phyloP scores from a whole-genome alignment of 2,797 vertebrate genomes.

The Apodemus agrarius region DNA sequence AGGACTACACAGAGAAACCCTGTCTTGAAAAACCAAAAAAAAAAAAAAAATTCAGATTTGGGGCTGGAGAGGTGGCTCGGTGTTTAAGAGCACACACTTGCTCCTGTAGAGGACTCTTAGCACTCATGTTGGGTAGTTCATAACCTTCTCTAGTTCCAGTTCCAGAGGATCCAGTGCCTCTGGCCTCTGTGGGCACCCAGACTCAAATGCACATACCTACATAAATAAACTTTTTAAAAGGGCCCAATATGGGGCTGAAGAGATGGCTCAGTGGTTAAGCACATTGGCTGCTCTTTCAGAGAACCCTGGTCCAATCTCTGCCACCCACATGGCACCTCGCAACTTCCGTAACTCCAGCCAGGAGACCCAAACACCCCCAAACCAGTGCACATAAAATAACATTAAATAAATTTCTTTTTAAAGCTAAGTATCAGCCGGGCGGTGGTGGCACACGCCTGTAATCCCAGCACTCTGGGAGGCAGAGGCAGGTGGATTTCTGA shows the following conservation, averaged over 20 bases:
- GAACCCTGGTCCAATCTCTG: neutral
- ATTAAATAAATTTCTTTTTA: no score
- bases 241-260: neutral
- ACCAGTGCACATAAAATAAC: neutral
- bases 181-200: neutral
- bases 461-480: no score
- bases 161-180: neutral
- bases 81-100: neutral
- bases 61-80: neutral
- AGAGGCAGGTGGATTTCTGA: no score
- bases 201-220: neutral
- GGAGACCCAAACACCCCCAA: neutral
- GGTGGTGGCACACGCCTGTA: no score
- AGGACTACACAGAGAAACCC: no score
- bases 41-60: neutral
- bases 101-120: neutral
- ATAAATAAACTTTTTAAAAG: neutral
- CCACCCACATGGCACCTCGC: neutral
- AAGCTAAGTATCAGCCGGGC: no score
- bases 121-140: neutral
- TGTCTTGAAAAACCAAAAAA: no score
- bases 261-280: neutral
- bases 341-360: neutral
- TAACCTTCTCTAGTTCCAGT: neutral
- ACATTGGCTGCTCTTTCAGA: neutral